phyloP scores from a whole-genome alignment of 2,113 vertebrate species.

The Phoenicopterus ruber region DNA sequence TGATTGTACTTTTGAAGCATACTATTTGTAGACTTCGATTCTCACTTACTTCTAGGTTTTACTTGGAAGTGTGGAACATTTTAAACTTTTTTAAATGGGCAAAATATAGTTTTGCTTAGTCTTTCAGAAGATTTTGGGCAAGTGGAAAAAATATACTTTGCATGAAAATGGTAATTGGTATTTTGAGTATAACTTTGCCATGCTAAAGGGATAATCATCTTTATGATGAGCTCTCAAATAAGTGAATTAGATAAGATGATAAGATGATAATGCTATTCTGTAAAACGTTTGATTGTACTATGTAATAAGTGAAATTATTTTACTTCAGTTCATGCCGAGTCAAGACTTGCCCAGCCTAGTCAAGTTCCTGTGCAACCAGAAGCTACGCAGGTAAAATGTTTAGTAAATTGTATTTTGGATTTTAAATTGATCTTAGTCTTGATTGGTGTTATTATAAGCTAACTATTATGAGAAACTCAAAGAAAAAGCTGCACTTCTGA shows the following conservation, averaged over 20 bases:
- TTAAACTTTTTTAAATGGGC: neutral
- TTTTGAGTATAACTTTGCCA: neutral
- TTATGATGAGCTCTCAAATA: neutral
- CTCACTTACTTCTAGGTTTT: neutral
- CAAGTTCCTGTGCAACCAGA: conserved; percentile 87
- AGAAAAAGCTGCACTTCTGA: neutral
- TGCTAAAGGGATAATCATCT: neutral
- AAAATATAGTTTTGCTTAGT: neutral
- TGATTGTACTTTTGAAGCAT: neutral
- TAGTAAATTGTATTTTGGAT: neutral
- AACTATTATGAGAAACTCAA: neutral
- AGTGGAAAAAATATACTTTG: neutral
- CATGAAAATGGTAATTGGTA: neutral
- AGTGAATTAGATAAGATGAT: neutral
- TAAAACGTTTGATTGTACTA: neutral
- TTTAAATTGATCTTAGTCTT: neutral
- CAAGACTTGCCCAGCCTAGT: conserved; percentile 85
- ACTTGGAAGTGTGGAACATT: neutral
- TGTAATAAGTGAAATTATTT: conserved; percentile 1
- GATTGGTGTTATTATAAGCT: neutral
- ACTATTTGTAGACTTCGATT: rapidly evolving
- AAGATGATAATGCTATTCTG: neutral
- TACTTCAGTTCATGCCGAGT: conserved; percentile 84
- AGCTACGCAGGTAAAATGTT: conserved; percentile 82
- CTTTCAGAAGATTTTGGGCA: neutral